A percentile compares a stretch with the other conserved stretches of the same genome.
These are phyloP conservation scores for Cydia pomonella DNA, from an alignment of 1,140 invertebrate genomes.

Conservation along the genomic window DNA sequence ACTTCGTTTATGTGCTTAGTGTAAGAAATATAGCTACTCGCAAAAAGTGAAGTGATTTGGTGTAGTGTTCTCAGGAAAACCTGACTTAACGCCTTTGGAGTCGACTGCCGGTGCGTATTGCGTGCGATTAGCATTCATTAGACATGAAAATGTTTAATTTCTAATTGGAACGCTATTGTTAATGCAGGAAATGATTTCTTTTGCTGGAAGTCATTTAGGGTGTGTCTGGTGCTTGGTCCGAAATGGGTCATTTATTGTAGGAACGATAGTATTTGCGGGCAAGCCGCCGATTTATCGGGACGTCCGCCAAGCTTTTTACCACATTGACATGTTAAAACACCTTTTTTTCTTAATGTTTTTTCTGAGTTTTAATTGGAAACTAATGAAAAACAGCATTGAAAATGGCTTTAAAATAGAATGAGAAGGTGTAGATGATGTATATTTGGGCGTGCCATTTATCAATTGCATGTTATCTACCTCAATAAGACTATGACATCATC, in stretches of 20 bases:
- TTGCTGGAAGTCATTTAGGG: slow-evolving; percentile 41
- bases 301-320: slow-evolving; percentile 22
- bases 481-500: slow-evolving; percentile 38
- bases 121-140: slow-evolving; percentile 47
- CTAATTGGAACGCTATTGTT: slow-evolving; percentile 36
- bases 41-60: slow-evolving; percentile 49
- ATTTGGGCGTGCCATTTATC: slow-evolving; percentile 47
- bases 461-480: slow-evolving; percentile 37
- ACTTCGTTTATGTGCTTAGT: slow-evolving; percentile 69
- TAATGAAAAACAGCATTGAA: slow-evolving; percentile 31
- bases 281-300: slow-evolving; percentile 46
- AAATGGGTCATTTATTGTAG: slow-evolving; percentile 68
- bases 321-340: slow-evolving; percentile 25
- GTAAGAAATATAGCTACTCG: slow-evolving; percentile 59
- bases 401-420: slow-evolving; percentile 18
- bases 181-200: slow-evolving; percentile 39
- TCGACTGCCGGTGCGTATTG: slow-evolving; percentile 65
- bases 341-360: slow-evolving; percentile 16
- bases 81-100: slow-evolving; percentile 51
- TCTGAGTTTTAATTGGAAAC: neutral
- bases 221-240: slow-evolving; percentile 45
- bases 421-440: slow-evolving; percentile 30
- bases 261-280: slow-evolving; percentile 38
- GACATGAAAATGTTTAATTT: slow-evolving; percentile 43
- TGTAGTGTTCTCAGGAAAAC: slow-evolving; percentile 62